Base-by-base conservation (phyloP, 2,797 vertebrate genomes). In the Tokudaia tokunoshimensis region DNA sequence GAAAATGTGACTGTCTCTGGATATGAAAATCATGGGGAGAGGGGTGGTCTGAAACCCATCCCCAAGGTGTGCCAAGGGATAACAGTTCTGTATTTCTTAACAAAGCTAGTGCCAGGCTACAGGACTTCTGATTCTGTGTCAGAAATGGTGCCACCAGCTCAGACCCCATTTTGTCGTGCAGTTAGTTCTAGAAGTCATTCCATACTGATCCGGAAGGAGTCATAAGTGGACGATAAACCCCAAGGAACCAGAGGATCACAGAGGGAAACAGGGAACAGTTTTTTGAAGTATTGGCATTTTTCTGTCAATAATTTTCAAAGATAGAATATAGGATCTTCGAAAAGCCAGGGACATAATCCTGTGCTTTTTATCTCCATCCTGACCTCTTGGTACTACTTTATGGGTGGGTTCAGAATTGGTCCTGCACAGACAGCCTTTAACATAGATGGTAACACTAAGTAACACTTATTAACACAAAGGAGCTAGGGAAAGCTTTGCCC, bases 401-500 rank as follows among this genome's bases (percentile, higher is more conserved):
- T 93, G 22, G 4, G 91, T 50, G 47, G 67, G 76, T 20, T 55
- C 26, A 92, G 47, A 34, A 26, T 79, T 6, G 0, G 7, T 78
- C 59, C 34, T 65, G 4, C 72, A 63, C 37, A 82, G 50, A 37
- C 17, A 63, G 41, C 2, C 61, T 83, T 93, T 67, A 72, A 44
- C 89, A 34, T 59, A 67, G 31, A 44, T 79, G 61, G 37, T 63
- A 72, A 67, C 52, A 72, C 47, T 61, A 84, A 70, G 31, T 52
- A 74, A 57, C 59, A 76, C 47, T 57, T 78, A 89, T 80, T 87
- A 95, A 94, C 92, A 87, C 50, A 70, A 92, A 67, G 20, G 59
- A 81, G n/a, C 63, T 70, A 59, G 57, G 52, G 41, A 67, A 84
- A 79, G 37, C 3, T n/a, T 94, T 82, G 37, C 5, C 6, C 47